Percentiles rank a stretch among this genome's conserved stretches.
Evolutionary conservation across 1,140 invertebrate species (phyloP).

Genomic region (Drosophila tristis): DNA sequence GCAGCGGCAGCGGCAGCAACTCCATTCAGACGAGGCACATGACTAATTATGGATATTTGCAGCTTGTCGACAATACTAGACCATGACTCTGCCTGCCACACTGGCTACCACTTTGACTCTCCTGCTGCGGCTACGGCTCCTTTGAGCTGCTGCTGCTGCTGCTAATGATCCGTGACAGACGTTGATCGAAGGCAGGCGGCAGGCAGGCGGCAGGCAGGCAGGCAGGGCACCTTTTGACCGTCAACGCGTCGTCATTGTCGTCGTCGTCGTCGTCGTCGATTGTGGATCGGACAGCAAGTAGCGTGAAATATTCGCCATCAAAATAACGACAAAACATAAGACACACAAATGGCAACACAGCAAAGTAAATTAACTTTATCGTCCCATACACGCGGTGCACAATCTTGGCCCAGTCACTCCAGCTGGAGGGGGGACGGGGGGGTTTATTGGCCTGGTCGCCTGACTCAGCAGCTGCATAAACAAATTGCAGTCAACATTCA

Average conservation of each 20-base stretch:
- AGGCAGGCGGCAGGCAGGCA: too few relatives aligned
- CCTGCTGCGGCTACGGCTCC: conserved; percentile 7
- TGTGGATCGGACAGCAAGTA: conserved; percentile 38
- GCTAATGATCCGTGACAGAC: conserved; percentile 79
- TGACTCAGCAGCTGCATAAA: conserved; percentile 80
- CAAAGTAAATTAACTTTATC: conserved; percentile 78
- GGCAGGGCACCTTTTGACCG: conserved; percentile 40
- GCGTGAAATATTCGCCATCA: conserved; percentile 80
- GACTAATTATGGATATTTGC: conserved; percentile 74
- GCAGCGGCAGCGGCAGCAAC: not conserved
- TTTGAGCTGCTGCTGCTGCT: conserved; percentile 29
- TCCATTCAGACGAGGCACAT: conserved; percentile 60
- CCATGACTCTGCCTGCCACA: conserved; percentile 14
- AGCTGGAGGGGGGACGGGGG: not conserved
- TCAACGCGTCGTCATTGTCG: too few relatives aligned
- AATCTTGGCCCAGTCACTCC: conserved; percentile 57
- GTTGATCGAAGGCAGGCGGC: conserved; percentile 26
- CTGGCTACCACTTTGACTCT: too few relatives aligned
- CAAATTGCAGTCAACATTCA: conserved; percentile 83
- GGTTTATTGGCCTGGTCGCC: not conserved
- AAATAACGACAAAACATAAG: conserved; percentile 67
- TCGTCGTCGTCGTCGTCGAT: too few relatives aligned
- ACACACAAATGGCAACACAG: conserved; percentile 25
- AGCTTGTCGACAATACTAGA: conserved; percentile 47
- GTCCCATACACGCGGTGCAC: conserved; percentile 48